Evolutionary conservation across 2,888 invertebrate genomes (phyloP), one percentile per base, ranked within the genome.

Genomic region (Diloba caeruleocephala): DNA sequence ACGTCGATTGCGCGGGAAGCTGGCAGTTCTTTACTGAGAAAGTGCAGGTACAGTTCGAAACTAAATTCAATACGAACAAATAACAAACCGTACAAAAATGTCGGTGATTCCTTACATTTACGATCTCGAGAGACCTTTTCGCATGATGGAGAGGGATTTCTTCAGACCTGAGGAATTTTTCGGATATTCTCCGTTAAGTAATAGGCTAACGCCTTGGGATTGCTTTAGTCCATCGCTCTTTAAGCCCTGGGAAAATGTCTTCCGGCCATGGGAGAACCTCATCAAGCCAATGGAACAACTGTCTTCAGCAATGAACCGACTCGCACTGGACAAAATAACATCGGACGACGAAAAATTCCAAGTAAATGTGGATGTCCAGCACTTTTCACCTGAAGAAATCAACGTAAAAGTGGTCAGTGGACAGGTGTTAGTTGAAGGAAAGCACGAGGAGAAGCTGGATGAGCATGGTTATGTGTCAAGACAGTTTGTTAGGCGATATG

Each of bases 351-450:
- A 95, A 58, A 94, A 90, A 53, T 96, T 96, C 69, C 95, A 96
- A 81, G 95, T 96, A 0, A 95, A 94, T 65, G 90, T 97, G 55
- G 97, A 97, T 77, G 97, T 97, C 0, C 95, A 96, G 63, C 96
- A 97, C 70, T 97, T 97, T 70, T 85, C 94, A 0, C 97, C 97
- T 0, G 95, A 95, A 33, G 97, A 97, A 82, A 94, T 98, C 12
- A 94, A 92, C 1, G 97, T 97, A 0, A 97, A 96, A 83, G 96
- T 96, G 0, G 89, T 95, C 0, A 95, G 96, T 37, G 94, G 95
- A 25, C 91, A 92, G 7, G 94, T 97, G 5, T 90, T 96, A 0
- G 93, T 97, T 1, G 96, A 97, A 81, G 97, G 96, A 0, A 96
- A 96, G 77, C 97, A 97, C 70, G 96, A 96, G 64, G 97, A 97